Evolutionary conservation across 2,888 invertebrate genomes (phyloP), one percentile per base, ranked within the genome.

Genomic region (Mimumesa dahlbomi): DNA sequence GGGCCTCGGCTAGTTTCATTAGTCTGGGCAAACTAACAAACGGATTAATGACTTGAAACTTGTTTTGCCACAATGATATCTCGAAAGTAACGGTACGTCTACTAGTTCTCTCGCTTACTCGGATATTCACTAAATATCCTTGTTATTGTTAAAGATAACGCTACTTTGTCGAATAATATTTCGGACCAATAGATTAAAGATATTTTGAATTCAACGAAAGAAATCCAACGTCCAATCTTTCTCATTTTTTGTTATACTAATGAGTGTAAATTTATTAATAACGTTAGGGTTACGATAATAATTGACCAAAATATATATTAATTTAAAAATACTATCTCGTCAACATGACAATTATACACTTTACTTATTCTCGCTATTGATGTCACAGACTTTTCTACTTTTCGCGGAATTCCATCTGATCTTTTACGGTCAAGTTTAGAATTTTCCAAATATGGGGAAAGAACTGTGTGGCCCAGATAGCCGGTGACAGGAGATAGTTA

Each of bases 1-100:
- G 53, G 46, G 49, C 40, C 56, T 9, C 34, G 46, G 48, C 42
- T 53, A n/a, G 63, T 71, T 73, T 73, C 62, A 71, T 73, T 66
- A 62, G 49, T 53, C 25, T 22, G 31, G 2, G 19, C 53, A 14
- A 38, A 34, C 58, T 76, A 73, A 73, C 62, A 58, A 68, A 56
- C 49, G 54, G 49, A 64, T 48, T 62, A 58, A 64, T 42, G 68
- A 50, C 46, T 52, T 46, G 46, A 50, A 61, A 66, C 77, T 63
- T 21, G 73, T 69, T 76, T 52, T 11, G 43, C 22, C 29, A 29
- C 64, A 61, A 62, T 49, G 63, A 42, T 53, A 43, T 22, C 36
- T 22, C 14, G 19, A 18, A 36, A 22, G 14, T 52, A 53, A 75
- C 50, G 49, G 71, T 34, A 36, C 19, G 19, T 40, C 34, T 22